phyloP scores from a whole-genome alignment of 1,140 invertebrate species.

The Schlechtendalia chinensis region DNA sequence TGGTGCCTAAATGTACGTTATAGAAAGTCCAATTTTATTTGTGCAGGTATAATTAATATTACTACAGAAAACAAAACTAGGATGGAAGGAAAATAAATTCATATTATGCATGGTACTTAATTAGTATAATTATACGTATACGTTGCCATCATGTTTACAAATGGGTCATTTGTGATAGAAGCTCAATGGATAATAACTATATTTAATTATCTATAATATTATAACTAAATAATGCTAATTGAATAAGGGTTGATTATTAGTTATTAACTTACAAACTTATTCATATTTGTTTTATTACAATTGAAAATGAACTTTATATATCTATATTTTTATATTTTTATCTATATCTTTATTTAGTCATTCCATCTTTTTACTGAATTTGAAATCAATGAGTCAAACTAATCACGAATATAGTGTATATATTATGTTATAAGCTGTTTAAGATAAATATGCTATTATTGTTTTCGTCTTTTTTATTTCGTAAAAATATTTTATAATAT shows the following conservation, averaged over 20 bases:
- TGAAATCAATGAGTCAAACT: background rate
- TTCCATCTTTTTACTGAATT: background rate
- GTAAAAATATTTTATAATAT: too few relatives aligned
- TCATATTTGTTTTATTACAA: too few relatives aligned
- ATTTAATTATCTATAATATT: background rate
- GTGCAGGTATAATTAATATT: too few relatives aligned
- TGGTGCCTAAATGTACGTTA: too few relatives aligned
- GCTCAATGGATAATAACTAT: background rate
- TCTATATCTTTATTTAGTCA: too few relatives aligned
- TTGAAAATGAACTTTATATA: too few relatives aligned
- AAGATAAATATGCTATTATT: too few relatives aligned
- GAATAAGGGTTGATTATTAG: too few relatives aligned
- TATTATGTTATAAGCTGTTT: too few relatives aligned
- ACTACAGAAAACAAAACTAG: background rate
- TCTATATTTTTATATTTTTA: too few relatives aligned
- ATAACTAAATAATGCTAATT: background rate
- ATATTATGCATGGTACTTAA: background rate
- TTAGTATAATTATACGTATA: background rate
- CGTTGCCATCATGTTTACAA: background rate
- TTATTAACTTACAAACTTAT: background rate
- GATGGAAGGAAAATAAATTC: conserved; percentile 1
- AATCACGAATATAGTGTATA: background rate
- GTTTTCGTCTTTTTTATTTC: too few relatives aligned
- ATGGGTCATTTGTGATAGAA: conserved; percentile 11
- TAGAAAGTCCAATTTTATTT: too few relatives aligned